A percentile compares a stretch with the other conserved stretches of the same genome.
Conservation (phyloP, 2,797 vertebrate genomes). For the Catamblyrhynchus diadema region DNA sequence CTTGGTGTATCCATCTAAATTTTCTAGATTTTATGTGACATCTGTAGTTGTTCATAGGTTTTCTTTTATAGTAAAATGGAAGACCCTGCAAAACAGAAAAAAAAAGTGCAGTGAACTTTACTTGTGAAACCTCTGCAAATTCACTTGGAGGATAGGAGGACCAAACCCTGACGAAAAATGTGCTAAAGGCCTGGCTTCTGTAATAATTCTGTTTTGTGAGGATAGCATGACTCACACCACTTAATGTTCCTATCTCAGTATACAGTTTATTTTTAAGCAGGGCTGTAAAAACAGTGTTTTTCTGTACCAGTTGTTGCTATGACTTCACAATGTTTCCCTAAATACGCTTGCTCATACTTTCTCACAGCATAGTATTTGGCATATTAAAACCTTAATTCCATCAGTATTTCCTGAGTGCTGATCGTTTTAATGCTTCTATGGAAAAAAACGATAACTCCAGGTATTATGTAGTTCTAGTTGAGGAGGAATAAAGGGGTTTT, state of each 20-base stretch:
- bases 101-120: not conserved
- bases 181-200: slow-evolving; percentile 56
- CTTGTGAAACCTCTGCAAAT: not conserved
- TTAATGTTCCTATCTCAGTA: slow-evolving; percentile 66
- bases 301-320: slow-evolving; percentile 73
- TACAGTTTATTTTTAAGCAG: slow-evolving; percentile 76
- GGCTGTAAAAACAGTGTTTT: slow-evolving; percentile 59
- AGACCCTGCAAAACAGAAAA: not conserved
- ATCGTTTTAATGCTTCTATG: slow-evolving; percentile 9
- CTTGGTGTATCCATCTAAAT: not conserved
- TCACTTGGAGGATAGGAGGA: slow-evolving; percentile 2
- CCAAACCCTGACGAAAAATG: slow-evolving; percentile 51
- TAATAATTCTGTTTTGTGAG: slow-evolving; percentile 20
- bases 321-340: slow-evolving; percentile 75
- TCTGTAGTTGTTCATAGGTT: not conserved
- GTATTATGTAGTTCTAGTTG: not conserved
- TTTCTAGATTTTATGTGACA: not conserved
- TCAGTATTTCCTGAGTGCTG: slow-evolving; percentile 46
- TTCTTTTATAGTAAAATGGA: not conserved
- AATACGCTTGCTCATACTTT: slow-evolving; percentile 71
- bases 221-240: slow-evolving; percentile 69
- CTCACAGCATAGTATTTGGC: slow-evolving; percentile 49
- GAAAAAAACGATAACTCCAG: not conserved
- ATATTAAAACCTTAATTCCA: not conserved
- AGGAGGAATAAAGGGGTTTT: not conserved